Evolutionary conservation across 2,113 vertebrate genomes (phyloP).

Genomic region (Gopherus flavomarginatus): DNA sequence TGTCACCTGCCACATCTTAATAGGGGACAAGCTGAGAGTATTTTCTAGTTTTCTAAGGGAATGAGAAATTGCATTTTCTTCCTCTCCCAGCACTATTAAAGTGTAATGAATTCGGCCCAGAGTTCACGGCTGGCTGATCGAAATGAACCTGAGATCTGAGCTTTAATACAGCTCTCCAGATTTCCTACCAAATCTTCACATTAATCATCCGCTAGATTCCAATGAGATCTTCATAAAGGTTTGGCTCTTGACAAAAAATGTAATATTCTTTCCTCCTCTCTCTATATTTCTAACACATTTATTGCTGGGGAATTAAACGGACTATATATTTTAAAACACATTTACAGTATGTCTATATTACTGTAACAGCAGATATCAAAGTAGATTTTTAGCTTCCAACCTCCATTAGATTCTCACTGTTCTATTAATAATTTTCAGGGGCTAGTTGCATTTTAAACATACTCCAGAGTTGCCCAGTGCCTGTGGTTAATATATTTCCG

Average conservation of each 20-base stretch:
- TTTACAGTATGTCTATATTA: slow-evolving; percentile 86
- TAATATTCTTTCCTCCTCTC: slow-evolving; percentile 56
- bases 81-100: slow-evolving; percentile 90
- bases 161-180: slow-evolving; percentile 91
- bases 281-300: slow-evolving; percentile 71
- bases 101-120: slow-evolving; percentile 95
- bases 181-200: slow-evolving; percentile 94
- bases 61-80: slow-evolving; percentile 98
- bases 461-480: slow-evolving; percentile 63
- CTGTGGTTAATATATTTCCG: slow-evolving; percentile 76
- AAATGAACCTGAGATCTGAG: slow-evolving; percentile 94
- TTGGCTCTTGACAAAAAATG: slow-evolving; percentile 60
- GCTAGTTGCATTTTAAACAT: slow-evolving; percentile 69
- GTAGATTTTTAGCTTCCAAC: slow-evolving; percentile 82
- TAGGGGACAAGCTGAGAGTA: slow-evolving; percentile 90
- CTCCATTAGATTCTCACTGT: slow-evolving; percentile 84
- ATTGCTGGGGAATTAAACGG: slow-evolving; percentile 81
- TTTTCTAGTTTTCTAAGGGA: slow-evolving; percentile 93
- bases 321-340: slow-evolving; percentile 85
- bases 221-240: slow-evolving; percentile 87
- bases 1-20: slow-evolving; percentile 96
- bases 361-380: slow-evolving; percentile 80
- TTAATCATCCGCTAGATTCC: slow-evolving; percentile 92
- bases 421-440: slow-evolving; percentile 81
- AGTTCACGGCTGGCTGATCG: slow-evolving; percentile 95